Evolutionary conservation across 2,888 invertebrate genomes (phyloP).

Genomic region (Zaprionus bogoriensis): DNA sequence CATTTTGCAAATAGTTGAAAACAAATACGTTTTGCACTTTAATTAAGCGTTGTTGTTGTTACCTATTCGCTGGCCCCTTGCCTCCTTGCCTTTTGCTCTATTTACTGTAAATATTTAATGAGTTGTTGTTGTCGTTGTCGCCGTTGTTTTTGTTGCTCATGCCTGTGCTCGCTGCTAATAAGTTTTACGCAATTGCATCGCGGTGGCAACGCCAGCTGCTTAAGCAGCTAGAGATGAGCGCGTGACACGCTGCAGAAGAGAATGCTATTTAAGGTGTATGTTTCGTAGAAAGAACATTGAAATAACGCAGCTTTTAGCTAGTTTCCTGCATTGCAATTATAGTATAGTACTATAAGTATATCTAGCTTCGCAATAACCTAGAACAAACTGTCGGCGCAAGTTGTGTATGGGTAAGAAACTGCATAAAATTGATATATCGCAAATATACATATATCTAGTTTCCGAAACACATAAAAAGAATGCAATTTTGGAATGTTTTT

Average conservation of each 20-base stretch:
- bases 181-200: not conserved
- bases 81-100: slow-evolving; percentile 15
- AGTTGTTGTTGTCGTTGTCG: slow-evolving; percentile 20
- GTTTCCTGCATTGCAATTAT: too few species aligned
- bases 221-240: not conserved
- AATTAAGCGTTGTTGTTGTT: slow-evolving; percentile 43
- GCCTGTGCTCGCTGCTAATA: not conserved
- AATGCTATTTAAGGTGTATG: not conserved
- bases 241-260: not conserved
- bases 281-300: too few species aligned
- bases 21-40: slow-evolving; percentile 65
- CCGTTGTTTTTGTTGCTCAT: not conserved
- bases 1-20: slow-evolving; percentile 73
- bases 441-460: too few species aligned
- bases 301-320: too few species aligned
- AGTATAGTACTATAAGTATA: too few species aligned
- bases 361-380: too few species aligned
- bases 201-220: not conserved
- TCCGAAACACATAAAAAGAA: too few species aligned
- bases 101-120: slow-evolving; percentile 60
- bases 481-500: not conserved
- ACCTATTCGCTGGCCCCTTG: not conserved
- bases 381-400: too few species aligned
- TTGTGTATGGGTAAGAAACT: too few species aligned
- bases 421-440: too few species aligned